Percentiles rank a stretch among this genome's conserved stretches.
Evolutionary conservation across 1,140 invertebrate genomes (phyloP).

Genomic region (Cyclargus thomasi): DNA sequence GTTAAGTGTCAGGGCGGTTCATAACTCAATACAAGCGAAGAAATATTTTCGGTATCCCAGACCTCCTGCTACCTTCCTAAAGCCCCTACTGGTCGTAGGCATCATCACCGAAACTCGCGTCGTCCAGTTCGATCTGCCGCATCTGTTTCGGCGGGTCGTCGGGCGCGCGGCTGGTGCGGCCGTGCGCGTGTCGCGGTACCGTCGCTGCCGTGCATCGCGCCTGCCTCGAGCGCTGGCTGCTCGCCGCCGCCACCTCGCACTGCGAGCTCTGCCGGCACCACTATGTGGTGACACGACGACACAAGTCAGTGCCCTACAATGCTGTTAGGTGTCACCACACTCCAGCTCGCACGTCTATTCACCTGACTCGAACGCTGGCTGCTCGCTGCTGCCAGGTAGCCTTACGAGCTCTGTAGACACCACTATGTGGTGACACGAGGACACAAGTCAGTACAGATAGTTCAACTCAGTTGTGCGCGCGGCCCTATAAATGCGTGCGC

Average conservation of each 20-base stretch:
- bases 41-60: too few relatives aligned
- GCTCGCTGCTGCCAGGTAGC: slow-evolving; percentile 76
- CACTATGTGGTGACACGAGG: slow-evolving; percentile 69
- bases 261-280: slow-evolving; percentile 79
- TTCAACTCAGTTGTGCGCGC: too few relatives aligned
- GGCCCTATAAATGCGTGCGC: too few relatives aligned
- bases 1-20: too few relatives aligned
- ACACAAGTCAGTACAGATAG: slow-evolving; percentile 59
- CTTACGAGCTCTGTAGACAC: slow-evolving; percentile 79
- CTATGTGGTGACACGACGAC: slow-evolving; percentile 66
- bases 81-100: too few relatives aligned
- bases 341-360: too few relatives aligned
- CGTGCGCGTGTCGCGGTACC: slow-evolving; percentile 76
- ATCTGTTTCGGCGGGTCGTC: slow-evolving; percentile 68
- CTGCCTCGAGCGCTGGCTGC: slow-evolving; percentile 84
- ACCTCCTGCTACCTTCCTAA: too few relatives aligned
- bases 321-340: too few relatives aligned
- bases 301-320: slow-evolving; percentile 48
- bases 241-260: slow-evolving; percentile 75
- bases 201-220: slow-evolving; percentile 81
- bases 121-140: slow-evolving; percentile 56
- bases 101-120: slow-evolving; percentile 37
- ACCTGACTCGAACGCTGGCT: slow-evolving; percentile 84
- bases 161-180: slow-evolving; percentile 62
- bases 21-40: too few relatives aligned